Evolutionary conservation across 1,140 invertebrate genomes (phyloP).

Genomic region (Eumaeus atala): DNA sequence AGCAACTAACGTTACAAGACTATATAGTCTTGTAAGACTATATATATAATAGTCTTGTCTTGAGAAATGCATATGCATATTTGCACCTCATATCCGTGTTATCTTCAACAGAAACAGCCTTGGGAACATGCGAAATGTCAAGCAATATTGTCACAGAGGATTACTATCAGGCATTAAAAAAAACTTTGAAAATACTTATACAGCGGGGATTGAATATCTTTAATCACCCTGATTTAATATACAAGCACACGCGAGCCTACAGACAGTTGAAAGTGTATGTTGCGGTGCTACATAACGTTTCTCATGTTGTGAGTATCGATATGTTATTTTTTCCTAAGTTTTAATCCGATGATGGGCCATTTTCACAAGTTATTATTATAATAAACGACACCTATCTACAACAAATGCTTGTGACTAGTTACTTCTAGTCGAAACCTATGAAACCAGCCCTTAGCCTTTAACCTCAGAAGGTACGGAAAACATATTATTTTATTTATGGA

Average conservation of each 20-base stretch:
- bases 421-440: not conserved
- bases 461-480: too few species aligned
- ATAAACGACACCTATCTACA: too few species aligned
- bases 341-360: not conserved
- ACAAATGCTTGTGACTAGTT: not conserved
- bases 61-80: too few species aligned
- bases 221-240: conserved; percentile 36
- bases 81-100: too few species aligned
- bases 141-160: conserved; percentile 31
- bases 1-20: too few species aligned
- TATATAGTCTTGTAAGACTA: too few species aligned
- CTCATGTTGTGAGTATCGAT: conserved; percentile 32
- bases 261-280: conserved; percentile 30
- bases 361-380: not conserved
- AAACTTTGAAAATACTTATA: conserved; percentile 32
- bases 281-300: conserved; percentile 35
- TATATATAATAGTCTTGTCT: too few species aligned
- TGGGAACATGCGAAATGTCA: conserved; percentile 34
- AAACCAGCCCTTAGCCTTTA: too few species aligned
- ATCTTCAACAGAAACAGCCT: conserved; percentile 40
- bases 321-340: not conserved
- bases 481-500: too few species aligned
- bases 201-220: conserved; percentile 35
- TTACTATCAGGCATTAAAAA: conserved; percentile 45
- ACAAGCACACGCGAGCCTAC: conserved; percentile 30